Conservation (phyloP, 2,113 vertebrate species). For the Platichthys flesus region DNA sequence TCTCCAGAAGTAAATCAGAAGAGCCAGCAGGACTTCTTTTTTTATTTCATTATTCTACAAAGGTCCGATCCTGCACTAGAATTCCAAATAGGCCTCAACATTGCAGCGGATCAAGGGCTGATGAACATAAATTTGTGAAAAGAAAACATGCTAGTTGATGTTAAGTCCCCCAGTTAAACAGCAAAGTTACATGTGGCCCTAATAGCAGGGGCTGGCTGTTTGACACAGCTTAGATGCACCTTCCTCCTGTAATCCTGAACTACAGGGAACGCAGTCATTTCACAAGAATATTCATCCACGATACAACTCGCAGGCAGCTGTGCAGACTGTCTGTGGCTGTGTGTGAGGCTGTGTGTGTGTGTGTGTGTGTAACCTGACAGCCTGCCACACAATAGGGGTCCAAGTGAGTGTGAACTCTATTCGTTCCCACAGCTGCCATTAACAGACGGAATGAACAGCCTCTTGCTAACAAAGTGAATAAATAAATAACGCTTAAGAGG, state of each 20-base stretch:
- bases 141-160: background rate
- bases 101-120: background rate
- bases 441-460: conserved; percentile 74
- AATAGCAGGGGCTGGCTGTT: background rate
- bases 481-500: conserved; percentile 76
- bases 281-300: conserved; percentile 49
- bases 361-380: conserved; percentile 64
- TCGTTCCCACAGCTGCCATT: conserved; percentile 74
- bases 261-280: background rate
- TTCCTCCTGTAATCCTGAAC: conserved; percentile 11
- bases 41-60: too few relatives aligned
- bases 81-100: background rate
- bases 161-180: background rate
- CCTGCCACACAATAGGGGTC: conserved; percentile 72
- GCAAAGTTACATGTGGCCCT: background rate
- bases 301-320: conserved; percentile 52
- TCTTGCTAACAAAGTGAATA: conserved; percentile 78
- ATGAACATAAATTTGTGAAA: background rate
- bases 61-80: background rate
- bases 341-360: conserved; percentile 20
- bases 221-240: conserved; percentile 5
- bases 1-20: too few relatives aligned
- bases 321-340: conserved; percentile 26
- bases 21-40: background rate
- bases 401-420: conserved; percentile 71